Conservation (phyloP, 2,113 vertebrate species). For the Melanotaenia duboulayi region DNA sequence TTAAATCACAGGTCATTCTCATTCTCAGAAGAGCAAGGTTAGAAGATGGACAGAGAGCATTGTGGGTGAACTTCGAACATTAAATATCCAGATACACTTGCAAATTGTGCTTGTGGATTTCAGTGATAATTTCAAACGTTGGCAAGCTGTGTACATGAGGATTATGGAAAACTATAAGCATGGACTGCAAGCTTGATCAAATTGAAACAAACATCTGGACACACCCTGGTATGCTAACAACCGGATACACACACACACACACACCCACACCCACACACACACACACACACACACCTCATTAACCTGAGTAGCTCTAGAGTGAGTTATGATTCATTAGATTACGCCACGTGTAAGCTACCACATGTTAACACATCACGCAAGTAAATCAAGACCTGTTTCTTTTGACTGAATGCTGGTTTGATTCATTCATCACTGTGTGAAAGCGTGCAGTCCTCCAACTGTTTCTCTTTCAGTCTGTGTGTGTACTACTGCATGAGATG, state of each 20-base stretch:
- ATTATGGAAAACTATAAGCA: constrained; percentile 28
- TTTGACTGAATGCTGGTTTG: constrained; percentile 10
- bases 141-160: constrained; percentile 13
- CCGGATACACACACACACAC: no score
- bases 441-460: constrained; percentile 36
- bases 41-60: constrained; percentile 17
- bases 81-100: constrained; percentile 19
- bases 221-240: constrained; percentile 23
- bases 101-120: constrained; percentile 17
- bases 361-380: constrained; percentile 36
- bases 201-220: constrained; percentile 59
- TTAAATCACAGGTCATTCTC: constrained; percentile 41
- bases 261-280: no score
- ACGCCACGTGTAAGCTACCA: constrained; percentile 17
- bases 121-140: constrained; percentile 33
- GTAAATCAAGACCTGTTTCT: constrained; percentile 47
- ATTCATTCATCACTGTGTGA: constrained; percentile 37
- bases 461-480: constrained; percentile 19
- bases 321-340: constrained; percentile 42
- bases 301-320: constrained; percentile 48
- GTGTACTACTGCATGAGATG: constrained; percentile 13
- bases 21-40: constrained; percentile 40
- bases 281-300: constrained; percentile 35
- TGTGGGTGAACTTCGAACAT: not conserved
- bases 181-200: constrained; percentile 36